phyloP scores from a whole-genome alignment of 2,797 vertebrate genomes.

The Phrynocephalus forsythii region DNA sequence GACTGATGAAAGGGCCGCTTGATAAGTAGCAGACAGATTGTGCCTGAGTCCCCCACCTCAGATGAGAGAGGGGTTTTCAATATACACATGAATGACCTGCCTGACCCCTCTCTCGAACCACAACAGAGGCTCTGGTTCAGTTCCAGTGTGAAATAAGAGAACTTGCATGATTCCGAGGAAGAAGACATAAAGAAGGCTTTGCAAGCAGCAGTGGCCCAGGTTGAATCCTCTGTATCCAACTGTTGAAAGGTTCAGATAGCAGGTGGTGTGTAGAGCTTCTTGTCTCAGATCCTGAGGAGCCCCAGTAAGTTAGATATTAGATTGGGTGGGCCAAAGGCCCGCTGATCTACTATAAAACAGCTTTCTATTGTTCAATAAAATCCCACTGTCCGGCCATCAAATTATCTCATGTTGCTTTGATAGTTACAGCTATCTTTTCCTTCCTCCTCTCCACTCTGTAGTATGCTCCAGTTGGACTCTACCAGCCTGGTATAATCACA shows the following conservation, averaged over 20 bases:
- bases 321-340: not conserved
- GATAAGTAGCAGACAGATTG: too few species aligned
- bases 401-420: constrained; percentile 7
- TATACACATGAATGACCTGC: too few species aligned
- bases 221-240: not conserved
- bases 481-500: constrained; percentile 84
- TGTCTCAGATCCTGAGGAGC: not conserved
- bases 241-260: not conserved
- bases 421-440: constrained; percentile 44
- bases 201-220: too few species aligned
- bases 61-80: too few species aligned
- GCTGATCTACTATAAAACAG: not conserved
- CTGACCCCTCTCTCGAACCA: too few species aligned
- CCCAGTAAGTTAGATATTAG: not conserved
- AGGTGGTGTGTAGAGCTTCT: not conserved
- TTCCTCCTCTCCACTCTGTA: constrained; percentile 61
- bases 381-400: not conserved
- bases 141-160: not conserved
- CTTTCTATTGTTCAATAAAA: not conserved
- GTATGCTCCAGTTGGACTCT: constrained; percentile 72
- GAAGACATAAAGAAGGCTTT: not conserved
- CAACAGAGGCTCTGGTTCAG: not conserved
- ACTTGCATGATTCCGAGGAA: not conserved
- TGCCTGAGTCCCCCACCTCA: too few species aligned
- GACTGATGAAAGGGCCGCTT: too few species aligned